Evolutionary conservation across 1,140 invertebrate genomes (phyloP).

Genomic region (Dysdera silvatica): DNA sequence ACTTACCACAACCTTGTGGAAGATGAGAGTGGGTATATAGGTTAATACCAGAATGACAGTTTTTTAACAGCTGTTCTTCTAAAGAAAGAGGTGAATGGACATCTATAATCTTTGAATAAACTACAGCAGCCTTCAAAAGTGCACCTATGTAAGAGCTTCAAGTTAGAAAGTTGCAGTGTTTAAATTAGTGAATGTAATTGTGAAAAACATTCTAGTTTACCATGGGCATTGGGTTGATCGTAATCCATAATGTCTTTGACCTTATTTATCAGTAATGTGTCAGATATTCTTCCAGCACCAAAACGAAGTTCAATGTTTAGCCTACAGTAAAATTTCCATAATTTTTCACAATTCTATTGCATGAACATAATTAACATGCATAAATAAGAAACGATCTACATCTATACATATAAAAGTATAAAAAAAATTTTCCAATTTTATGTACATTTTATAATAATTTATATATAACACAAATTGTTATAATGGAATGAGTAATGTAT

Average conservation of each 20-base stretch:
- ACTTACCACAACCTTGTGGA: slow-evolving; percentile 46
- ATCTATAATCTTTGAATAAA: slow-evolving; percentile 45
- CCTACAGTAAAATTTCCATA: slow-evolving; percentile 21
- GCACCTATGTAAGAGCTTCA: slow-evolving; percentile 39
- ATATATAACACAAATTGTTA: too few relatives aligned
- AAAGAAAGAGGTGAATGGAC: slow-evolving; percentile 37
- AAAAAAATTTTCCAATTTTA: too few relatives aligned
- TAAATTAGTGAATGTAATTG: background rate
- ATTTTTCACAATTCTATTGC: too few relatives aligned
- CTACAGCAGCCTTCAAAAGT: slow-evolving; percentile 48
- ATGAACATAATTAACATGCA: too few relatives aligned
- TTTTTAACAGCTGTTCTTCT: slow-evolving; percentile 42
- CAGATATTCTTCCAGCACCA: slow-evolving; percentile 35
- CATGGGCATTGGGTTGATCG: slow-evolving; percentile 46
- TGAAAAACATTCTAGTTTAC: slow-evolving; percentile 29
- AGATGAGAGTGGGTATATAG: slow-evolving; percentile 49
- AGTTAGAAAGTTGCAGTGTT: background rate
- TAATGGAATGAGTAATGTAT: too few relatives aligned
- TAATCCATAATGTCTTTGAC: slow-evolving; percentile 47
- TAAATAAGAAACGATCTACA: too few relatives aligned
- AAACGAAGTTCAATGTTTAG: slow-evolving; percentile 30
- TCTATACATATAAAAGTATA: too few relatives aligned
- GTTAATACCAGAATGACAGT: slow-evolving; percentile 48
- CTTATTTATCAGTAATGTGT: slow-evolving; percentile 38
- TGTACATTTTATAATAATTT: too few relatives aligned